Conservation (phyloP, 2,797 vertebrate species). For the Diceros bicornis region DNA sequence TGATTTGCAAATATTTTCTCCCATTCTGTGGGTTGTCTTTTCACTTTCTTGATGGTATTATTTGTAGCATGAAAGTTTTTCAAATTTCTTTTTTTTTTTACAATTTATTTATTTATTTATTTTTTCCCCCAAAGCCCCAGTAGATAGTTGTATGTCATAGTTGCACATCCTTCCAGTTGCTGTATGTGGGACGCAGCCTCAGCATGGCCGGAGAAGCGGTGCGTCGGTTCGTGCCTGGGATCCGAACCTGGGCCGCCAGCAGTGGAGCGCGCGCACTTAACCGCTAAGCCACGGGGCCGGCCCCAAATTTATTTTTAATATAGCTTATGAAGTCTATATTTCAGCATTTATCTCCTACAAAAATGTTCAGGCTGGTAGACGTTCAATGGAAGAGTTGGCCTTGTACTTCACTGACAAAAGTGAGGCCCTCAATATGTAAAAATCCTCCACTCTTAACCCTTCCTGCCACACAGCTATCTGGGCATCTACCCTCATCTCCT, state of each 20-base stretch:
- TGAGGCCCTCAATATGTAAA: background rate
- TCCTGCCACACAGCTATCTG: background rate
- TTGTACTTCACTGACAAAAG: background rate
- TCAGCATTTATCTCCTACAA: constrained; percentile 13
- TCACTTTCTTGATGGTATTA: background rate
- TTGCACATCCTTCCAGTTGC: too few relatives aligned
- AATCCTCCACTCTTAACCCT: background rate
- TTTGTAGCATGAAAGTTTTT: background rate
- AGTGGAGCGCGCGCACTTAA: too few relatives aligned
- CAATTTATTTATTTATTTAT: too few relatives aligned
- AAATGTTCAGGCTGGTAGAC: background rate
- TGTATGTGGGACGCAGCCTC: too few relatives aligned
- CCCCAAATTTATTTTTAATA: background rate
- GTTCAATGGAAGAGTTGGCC: background rate
- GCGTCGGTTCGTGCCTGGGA: too few relatives aligned
- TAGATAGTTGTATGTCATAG: too few relatives aligned
- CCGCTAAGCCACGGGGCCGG: too few relatives aligned
- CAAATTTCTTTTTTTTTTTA: background rate
- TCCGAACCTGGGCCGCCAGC: too few relatives aligned
- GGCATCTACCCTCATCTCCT: background rate
- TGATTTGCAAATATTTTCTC: background rate
- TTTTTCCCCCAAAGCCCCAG: too few relatives aligned
- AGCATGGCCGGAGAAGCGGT: too few relatives aligned
- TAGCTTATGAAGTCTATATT: background rate
- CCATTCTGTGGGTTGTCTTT: background rate